These are phyloP conservation scores for Laticauda colubrina DNA, from an alignment of 2,113 vertebrate genomes.

Conservation along the genomic window DNA sequence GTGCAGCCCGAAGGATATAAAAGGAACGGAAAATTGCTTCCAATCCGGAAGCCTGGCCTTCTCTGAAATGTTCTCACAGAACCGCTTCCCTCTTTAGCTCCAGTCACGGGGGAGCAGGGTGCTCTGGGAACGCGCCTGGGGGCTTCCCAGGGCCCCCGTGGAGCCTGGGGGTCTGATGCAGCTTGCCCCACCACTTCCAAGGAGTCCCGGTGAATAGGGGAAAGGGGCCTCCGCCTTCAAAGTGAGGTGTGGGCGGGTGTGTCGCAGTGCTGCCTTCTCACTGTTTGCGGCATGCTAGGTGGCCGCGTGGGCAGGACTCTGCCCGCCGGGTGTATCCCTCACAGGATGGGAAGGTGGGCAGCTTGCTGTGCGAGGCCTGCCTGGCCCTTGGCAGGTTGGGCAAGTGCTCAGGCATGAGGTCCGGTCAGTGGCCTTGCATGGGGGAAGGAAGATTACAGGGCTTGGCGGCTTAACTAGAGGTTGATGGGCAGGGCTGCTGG, in stretches of 20 bases:
- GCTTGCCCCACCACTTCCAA: background rate
- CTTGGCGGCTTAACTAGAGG: background rate
- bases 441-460: background rate
- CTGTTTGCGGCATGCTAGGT: background rate
- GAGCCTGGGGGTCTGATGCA: background rate
- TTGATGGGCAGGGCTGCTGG: background rate
- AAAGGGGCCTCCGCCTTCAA: background rate
- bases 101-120: slow-evolving; percentile 1
- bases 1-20: slow-evolving; percentile 73
- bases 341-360: background rate
- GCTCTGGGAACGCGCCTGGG: rapidly evolving
- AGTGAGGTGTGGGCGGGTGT: no score
- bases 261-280: background rate
- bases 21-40: slow-evolving; percentile 74
- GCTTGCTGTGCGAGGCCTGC: background rate
- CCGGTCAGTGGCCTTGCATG: background rate
- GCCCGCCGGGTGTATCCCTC: background rate
- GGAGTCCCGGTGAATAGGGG: background rate
- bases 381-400: background rate
- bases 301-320: background rate
- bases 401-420: background rate
- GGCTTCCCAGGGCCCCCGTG: background rate
- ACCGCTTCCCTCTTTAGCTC: slow-evolving; percentile 51
- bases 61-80: slow-evolving; percentile 72
- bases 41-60: slow-evolving; percentile 66